These are phyloP conservation scores for Pteruthius melanotis DNA, from an alignment of 2,113 vertebrate species.

Conservation along the genomic window DNA sequence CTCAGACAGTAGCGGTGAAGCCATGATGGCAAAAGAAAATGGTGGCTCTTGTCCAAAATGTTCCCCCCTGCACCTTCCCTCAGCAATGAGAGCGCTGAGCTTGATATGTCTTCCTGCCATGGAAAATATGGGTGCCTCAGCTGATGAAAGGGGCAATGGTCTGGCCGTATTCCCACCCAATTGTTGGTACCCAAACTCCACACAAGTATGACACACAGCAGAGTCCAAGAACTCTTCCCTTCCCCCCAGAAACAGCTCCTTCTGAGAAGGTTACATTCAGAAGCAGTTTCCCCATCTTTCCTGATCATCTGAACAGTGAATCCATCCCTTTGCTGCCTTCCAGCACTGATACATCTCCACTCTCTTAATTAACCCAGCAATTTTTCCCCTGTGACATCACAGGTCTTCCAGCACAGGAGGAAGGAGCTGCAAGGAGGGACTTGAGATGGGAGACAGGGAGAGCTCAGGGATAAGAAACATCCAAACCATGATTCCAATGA, in stretches of 20 bases:
- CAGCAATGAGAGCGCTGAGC: not conserved
- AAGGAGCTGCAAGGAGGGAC: not conserved
- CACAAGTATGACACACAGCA: fast-evolving
- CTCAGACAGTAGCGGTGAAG: not conserved
- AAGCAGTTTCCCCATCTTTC: not conserved
- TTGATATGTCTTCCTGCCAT: not conserved
- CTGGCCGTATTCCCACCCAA: not conserved
- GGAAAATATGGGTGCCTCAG: not conserved
- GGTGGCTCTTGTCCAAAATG: not conserved
- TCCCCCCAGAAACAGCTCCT: not conserved
- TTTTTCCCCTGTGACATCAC: not conserved
- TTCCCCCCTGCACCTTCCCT: not conserved
- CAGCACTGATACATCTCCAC: not conserved
- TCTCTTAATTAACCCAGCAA: not conserved
- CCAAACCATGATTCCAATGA: not conserved
- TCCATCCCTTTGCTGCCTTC: not conserved
- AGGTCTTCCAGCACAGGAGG: not conserved
- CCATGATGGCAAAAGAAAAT: not conserved
- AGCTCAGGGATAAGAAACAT: not conserved
- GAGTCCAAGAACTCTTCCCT: not conserved
- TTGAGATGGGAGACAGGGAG: not conserved
- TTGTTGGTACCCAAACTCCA: not conserved
- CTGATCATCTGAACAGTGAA: not conserved
- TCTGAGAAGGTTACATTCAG: not conserved
- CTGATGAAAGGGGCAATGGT: not conserved